A percentile compares a stretch with the other conserved stretches of the same genome.
These are phyloP conservation scores for Chalcosyrphus nemorum DNA, from an alignment of 2,888 invertebrate species.

Conservation along the genomic window DNA sequence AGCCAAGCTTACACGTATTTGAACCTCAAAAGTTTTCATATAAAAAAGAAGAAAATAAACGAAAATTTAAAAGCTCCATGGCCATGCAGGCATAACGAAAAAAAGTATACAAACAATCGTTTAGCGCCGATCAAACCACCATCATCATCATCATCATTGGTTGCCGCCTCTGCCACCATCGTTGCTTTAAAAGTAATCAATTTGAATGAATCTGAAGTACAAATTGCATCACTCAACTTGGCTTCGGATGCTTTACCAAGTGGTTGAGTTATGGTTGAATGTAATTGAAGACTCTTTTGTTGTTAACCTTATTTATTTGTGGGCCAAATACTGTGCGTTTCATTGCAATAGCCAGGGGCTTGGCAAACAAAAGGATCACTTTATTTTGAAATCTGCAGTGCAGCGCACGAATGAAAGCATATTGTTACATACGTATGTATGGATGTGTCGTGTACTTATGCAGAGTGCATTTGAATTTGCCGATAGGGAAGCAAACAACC, in stretches of 20 bases:
- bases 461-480: conserved; percentile 14
- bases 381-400: conserved; percentile 36
- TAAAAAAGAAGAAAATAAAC: background rate
- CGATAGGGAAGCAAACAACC: background rate
- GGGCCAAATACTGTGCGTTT: conserved; percentile 38
- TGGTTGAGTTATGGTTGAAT: conserved; percentile 26
- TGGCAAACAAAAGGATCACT: conserved; percentile 44
- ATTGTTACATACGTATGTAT: no score
- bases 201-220: conserved; percentile 41
- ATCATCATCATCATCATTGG: conserved; percentile 5
- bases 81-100: conserved; percentile 1
- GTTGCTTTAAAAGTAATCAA: conserved; percentile 17
- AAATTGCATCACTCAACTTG: conserved; percentile 65
- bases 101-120: conserved; percentile 16
- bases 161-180: background rate
- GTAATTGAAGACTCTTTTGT: conserved; percentile 44
- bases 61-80: conserved; percentile 16
- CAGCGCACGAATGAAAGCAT: conserved; percentile 8
- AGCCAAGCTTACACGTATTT: background rate
- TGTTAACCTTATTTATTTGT: conserved; percentile 65
- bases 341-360: conserved; percentile 25
- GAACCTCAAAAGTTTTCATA: background rate
- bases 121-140: conserved; percentile 30
- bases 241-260: conserved; percentile 52
- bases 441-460: conserved; percentile 23